These are phyloP conservation scores for Thalassophryne amazonica DNA, from an alignment of 2,797 vertebrate genomes.

Conservation along the genomic window DNA sequence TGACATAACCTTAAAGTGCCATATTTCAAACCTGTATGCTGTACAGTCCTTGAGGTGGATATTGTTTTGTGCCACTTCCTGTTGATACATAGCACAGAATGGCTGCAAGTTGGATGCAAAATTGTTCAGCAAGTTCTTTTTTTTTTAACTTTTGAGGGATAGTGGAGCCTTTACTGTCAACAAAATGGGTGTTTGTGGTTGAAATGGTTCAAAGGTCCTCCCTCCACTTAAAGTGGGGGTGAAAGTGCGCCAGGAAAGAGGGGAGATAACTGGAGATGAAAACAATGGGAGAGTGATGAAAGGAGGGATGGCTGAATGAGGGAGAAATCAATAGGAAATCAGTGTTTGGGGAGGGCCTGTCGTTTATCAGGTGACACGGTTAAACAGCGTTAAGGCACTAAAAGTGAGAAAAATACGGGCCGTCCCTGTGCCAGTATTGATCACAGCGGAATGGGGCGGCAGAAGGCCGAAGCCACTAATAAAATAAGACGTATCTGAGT, in stretches of 20 bases:
- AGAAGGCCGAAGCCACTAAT: constrained; percentile 99
- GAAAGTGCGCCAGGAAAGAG: constrained; percentile 32
- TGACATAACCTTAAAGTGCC: too few species aligned
- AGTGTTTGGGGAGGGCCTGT: constrained; percentile 90
- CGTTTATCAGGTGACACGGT: constrained; percentile 98
- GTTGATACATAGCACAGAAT: too few species aligned
- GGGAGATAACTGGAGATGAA: constrained; percentile 86
- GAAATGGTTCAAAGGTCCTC: constrained; percentile 25
- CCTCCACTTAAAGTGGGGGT: constrained; percentile 21
- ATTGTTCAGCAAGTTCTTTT: too few species aligned
- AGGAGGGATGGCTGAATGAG: constrained; percentile 81
- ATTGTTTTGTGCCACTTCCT: too few species aligned
- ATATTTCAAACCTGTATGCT: too few species aligned
- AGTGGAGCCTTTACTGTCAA: constrained; percentile 12
- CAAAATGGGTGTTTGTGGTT: constrained; percentile 27
- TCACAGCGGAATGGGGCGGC: constrained; percentile 89
- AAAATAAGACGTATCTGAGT: constrained; percentile 97
- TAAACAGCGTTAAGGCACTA: constrained; percentile 90
- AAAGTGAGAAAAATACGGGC: constrained; percentile 95
- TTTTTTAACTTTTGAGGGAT: too few species aligned
- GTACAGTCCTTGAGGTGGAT: too few species aligned
- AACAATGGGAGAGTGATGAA: constrained; percentile 86
- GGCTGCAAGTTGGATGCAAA: too few species aligned
- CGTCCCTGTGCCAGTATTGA: constrained; percentile 88
- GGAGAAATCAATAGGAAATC: constrained; percentile 98